phyloP scores from a whole-genome alignment of 1,140 invertebrate species.

The Diorhabda elongata region DNA sequence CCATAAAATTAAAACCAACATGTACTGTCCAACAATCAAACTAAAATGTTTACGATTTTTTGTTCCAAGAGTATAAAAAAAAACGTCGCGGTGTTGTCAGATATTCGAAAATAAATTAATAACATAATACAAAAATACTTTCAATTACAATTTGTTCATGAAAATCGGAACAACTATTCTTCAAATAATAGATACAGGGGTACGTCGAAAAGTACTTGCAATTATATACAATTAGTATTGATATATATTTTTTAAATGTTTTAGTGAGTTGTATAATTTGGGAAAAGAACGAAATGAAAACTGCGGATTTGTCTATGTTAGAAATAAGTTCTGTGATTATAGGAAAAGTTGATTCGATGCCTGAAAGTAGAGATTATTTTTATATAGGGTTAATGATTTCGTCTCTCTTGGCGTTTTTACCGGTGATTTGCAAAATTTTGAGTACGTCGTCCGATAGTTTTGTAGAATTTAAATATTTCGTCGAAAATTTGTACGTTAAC shows the following conservation, averaged over 20 bases:
- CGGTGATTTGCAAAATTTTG: conserved; percentile 39
- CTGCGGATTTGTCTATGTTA: conserved; percentile 86
- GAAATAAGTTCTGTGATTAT: conserved; percentile 94
- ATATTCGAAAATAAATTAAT: no score
- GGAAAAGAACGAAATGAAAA: conserved; percentile 83
- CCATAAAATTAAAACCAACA: no score
- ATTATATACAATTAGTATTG: background rate
- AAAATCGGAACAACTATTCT: no score
- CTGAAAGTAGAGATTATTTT: conserved; percentile 79
- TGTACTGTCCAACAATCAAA: no score
- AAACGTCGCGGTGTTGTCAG: no score
- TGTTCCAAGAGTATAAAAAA: no score
- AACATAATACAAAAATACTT: no score
- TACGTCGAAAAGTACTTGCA: no score
- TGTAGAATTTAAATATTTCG: background rate
- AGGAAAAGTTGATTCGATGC: conserved; percentile 77
- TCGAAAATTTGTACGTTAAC: conserved; percentile 8
- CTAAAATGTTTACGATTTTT: no score
- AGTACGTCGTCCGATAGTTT: conserved; percentile 6
- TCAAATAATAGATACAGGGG: no score
- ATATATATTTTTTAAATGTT: conserved; percentile 25
- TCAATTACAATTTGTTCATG: no score
- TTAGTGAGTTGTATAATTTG: conserved; percentile 91
- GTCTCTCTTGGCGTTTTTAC: conserved; percentile 54
- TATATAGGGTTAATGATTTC: conserved; percentile 63